Evolutionary conservation across 1,140 invertebrate species (phyloP), one percentile per base, ranked within the genome.

Genomic region (Drosophila miranda): DNA sequence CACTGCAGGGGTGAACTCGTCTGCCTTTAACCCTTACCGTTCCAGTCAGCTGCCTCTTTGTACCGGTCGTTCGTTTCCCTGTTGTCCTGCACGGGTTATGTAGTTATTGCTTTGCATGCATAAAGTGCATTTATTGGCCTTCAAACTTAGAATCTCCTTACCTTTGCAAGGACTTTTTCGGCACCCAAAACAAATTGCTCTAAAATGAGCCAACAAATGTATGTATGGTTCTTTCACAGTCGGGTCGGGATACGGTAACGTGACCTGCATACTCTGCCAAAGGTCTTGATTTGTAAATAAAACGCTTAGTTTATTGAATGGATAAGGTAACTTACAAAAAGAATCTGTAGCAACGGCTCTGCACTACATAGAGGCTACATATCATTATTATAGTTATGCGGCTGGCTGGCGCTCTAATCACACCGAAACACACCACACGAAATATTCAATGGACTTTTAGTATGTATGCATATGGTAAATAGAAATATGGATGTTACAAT

Each of bases 291-390:
- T 77, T 63, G 49, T 60, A 86, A 86, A 80, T 66, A 54, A 76
- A 76, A 62, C 72, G 53, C 67, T 66, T 76, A 86, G 73, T 86
- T 83, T 75, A 68, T 72, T 69, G 52, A 46, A 71, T 83, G 75
- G 67, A 72, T 60, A 50, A 73, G 70, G 53, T 76, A 86, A 81
- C 77, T 86, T 81, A 84, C 68, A 86, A 70, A 67, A 62, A 62
- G 61, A 71, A 41, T 55, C 53, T 64, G 71, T 55, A 61, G 78
- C 60, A 75, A 62, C 34, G 62, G 62, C 23, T 51, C 67, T 53
- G 62, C 23, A 54, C 67, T 53, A 73, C 50, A 56, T 70, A 38
- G 46, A 64, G 43, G 52, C 43, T 57, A 46, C 46, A 45, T 14
- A 38, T 38, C 30, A 56, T 41, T 14, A 26, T 51, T 54, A 43